Base-by-base conservation (phyloP, 1,140 invertebrate genomes). In the Drosophila trapezifrons region DNA sequence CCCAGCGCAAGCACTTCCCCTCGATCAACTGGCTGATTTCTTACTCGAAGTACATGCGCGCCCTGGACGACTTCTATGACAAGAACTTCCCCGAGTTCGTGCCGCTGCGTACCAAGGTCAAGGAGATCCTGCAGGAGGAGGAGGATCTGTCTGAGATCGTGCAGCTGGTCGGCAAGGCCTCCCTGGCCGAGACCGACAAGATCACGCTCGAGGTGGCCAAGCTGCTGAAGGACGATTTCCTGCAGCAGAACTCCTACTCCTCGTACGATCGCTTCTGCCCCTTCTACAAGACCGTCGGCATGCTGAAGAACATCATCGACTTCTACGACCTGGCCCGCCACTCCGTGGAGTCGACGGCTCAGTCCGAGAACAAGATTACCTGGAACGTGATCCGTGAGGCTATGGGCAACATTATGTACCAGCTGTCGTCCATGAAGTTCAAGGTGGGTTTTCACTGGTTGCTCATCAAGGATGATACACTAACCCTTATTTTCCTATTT, bases 21-120 rank as follows among this genome's bases (percentile, higher is more conserved):
- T 99, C 98, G 60, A 98, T 99, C 92, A 99, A 99, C 93, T 99
- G 99, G 99, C 95, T 99, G 59, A 99, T 99, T 92, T 99, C 98
- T 1, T 99, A 99, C 95, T 98, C 97, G 93, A 99, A 99, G 94
- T 99, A 99, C 93, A 97, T 98, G 93, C 95, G 98, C 78, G 98
- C 98, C 58, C 93, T 99, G 74, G 99, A 99, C 92, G 99, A 99
- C 91, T 99, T 98, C 94, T 99, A 99, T 93, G 99, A 99, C 89
- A 99, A 99, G 93, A 98, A 99, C 93, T 99, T 97, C 94, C 94
- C 95, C n/a, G 99, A 99, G 90, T 99, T 99, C 93, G 97, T 99
- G n/a, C 96, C 98, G 12, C 93, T 97, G 43, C 95, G 97, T 93
- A 98, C 97, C 18, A 97, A 97, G 94, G 97, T 98, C 29, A 98